phyloP scores from a whole-genome alignment of 2,113 vertebrate species.

The Ameiurus melas region DNA sequence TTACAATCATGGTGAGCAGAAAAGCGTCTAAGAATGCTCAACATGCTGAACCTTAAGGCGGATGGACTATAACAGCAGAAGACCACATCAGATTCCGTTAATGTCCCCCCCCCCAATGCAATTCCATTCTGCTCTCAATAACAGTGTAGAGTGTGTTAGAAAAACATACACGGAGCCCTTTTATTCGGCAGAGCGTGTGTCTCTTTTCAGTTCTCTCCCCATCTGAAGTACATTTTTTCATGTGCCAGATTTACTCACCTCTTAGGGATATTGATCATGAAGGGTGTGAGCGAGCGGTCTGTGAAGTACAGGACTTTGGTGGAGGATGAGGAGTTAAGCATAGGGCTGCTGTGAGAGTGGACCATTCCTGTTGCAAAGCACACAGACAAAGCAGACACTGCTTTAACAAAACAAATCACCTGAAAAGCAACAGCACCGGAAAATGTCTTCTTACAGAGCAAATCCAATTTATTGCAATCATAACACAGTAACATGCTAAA shows the following conservation, averaged over 20 bases:
- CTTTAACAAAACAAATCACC: too few relatives aligned
- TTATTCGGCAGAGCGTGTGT: background rate
- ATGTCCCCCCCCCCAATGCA: background rate
- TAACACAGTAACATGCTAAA: background rate
- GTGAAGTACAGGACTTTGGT: constrained; percentile 98
- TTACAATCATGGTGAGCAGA: background rate
- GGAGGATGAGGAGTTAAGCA: constrained; percentile 76
- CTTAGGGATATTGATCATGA: constrained; percentile 95
- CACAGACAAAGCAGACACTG: background rate
- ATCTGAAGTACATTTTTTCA: background rate
- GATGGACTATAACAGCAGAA: background rate
- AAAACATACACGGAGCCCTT: background rate
- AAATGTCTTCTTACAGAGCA: too few relatives aligned
- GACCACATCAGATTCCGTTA: background rate
- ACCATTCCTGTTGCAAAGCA: constrained; percentile 74
- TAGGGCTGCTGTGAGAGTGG: constrained; percentile 81
- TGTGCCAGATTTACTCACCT: constrained; percentile 74
- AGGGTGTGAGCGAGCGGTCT: constrained; percentile 90
- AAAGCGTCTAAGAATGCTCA: background rate
- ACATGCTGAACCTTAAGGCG: background rate
- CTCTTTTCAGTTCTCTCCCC: background rate
- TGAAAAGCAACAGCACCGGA: background rate
- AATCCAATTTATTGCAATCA: background rate
- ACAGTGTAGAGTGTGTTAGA: background rate
- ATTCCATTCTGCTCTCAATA: background rate